Evolutionary conservation across 2,113 vertebrate species (phyloP).

Genomic region (Phasianus colchicus): DNA sequence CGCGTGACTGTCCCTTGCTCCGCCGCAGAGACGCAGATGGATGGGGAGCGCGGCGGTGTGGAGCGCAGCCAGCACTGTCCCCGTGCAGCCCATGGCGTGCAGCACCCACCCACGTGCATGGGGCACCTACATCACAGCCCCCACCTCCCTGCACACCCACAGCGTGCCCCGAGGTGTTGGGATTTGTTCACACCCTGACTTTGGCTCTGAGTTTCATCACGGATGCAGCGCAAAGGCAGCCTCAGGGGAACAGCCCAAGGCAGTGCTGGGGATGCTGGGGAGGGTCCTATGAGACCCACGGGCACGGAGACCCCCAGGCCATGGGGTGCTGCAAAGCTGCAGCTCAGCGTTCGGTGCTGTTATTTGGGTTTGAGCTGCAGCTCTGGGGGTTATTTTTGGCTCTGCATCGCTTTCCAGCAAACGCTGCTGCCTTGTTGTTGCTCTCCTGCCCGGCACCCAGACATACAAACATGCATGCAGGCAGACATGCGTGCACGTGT

Average conservation of each 20-base stretch:
- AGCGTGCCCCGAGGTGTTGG: neutral
- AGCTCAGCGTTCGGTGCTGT: neutral
- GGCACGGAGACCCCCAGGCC: neutral
- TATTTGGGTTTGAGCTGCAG: neutral
- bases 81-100: neutral
- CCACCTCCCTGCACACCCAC: fast-evolving
- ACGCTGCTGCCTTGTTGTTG: neutral
- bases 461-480: fast-evolving
- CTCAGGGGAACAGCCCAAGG: neutral
- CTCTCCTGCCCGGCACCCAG: neutral
- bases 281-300: fast-evolving
- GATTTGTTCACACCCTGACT: neutral
- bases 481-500: fast-evolving
- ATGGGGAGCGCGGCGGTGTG: neutral
- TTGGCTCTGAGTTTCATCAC: neutral
- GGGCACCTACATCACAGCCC: neutral
- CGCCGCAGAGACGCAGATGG: neutral
- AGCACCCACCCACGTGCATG: neutral
- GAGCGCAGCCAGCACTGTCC: neutral
- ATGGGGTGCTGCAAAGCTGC: fast-evolving
- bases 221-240: neutral
- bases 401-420: constrained; percentile 48
- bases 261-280: neutral
- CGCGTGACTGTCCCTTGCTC: constrained; percentile 44
- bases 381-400: constrained; percentile 52